Percentiles rank a stretch among this genome's conserved stretches.
Evolutionary conservation across 1,140 invertebrate species (phyloP).

Genomic region (Mactra quadrangularis): DNA sequence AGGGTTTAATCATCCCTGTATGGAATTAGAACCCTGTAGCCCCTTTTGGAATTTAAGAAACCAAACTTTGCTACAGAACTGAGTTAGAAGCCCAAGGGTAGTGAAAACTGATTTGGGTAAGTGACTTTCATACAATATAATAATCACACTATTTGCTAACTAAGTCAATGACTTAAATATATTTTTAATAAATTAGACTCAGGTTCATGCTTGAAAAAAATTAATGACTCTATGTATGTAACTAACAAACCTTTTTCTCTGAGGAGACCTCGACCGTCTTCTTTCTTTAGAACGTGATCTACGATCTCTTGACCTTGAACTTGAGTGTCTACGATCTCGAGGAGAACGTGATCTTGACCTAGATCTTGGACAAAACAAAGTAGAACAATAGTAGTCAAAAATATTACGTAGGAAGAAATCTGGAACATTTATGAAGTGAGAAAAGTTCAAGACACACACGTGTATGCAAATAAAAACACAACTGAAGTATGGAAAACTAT

Average conservation of each 20-base stretch:
- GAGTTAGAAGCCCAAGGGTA: too few relatives aligned
- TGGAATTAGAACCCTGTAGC: too few relatives aligned
- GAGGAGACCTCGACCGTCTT: conserved; percentile 47
- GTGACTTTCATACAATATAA: too few relatives aligned
- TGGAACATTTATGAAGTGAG: not conserved
- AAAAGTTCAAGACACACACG: not conserved
- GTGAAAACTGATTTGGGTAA: too few relatives aligned
- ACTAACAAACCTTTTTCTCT: conserved; percentile 1
- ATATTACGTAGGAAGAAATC: not conserved
- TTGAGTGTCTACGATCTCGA: conserved; percentile 7
- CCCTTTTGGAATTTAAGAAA: too few relatives aligned
- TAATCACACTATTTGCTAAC: too few relatives aligned
- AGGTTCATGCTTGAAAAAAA: too few relatives aligned
- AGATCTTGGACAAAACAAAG: conserved; percentile 12
- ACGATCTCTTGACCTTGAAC: conserved; percentile 24
- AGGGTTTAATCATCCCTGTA: too few relatives aligned
- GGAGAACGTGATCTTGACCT: conserved; percentile 60
- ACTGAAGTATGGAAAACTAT: not conserved
- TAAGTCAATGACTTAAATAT: too few relatives aligned
- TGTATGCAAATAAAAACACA: not conserved
- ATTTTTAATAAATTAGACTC: too few relatives aligned
- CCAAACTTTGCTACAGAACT: too few relatives aligned
- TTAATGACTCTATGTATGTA: too few relatives aligned
- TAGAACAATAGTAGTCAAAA: not conserved
- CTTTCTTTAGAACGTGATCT: not conserved